phyloP scores from a whole-genome alignment of 2,888 invertebrate species.

The Phlogophora meticulosa region DNA sequence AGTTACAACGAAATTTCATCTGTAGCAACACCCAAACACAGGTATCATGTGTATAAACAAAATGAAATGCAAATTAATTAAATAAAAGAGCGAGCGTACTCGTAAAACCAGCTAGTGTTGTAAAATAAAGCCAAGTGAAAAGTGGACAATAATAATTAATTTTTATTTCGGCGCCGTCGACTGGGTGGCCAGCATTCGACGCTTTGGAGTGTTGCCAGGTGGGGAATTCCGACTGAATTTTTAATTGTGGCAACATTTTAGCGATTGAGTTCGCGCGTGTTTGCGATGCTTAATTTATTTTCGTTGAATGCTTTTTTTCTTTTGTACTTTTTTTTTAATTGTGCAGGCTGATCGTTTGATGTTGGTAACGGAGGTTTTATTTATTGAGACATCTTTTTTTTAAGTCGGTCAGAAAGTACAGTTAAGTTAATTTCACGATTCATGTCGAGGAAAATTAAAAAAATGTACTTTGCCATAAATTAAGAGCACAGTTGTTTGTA shows the following conservation, averaged over 20 bases:
- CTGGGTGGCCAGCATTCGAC: slow-evolving; percentile 64
- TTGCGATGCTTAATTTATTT: slow-evolving; percentile 64
- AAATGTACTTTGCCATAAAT: not conserved
- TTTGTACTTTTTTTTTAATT: slow-evolving; percentile 23
- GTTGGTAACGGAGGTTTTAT: slow-evolving; percentile 6
- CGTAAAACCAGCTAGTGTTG: slow-evolving; percentile 52
- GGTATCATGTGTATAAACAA: slow-evolving; percentile 30
- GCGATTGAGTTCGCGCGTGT: slow-evolving; percentile 67
- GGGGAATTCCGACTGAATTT: slow-evolving; percentile 64
- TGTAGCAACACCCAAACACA: slow-evolving; percentile 13
- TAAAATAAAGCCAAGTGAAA: slow-evolving; percentile 61
- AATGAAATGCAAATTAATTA: slow-evolving; percentile 57
- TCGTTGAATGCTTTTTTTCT: slow-evolving; percentile 27
- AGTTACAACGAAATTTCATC: slow-evolving; percentile 13
- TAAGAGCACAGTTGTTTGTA: not conserved
- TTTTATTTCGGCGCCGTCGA: slow-evolving; percentile 68
- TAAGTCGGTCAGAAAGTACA: not conserved
- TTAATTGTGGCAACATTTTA: slow-evolving; percentile 72
- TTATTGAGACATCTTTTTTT: slow-evolving; percentile 15
- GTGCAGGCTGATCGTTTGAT: slow-evolving; percentile 28
- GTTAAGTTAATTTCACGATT: not conserved
- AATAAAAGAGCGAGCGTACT: slow-evolving; percentile 50
- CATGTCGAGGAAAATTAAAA: not conserved
- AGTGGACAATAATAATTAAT: slow-evolving; percentile 69
- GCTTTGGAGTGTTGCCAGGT: slow-evolving; percentile 72